Base-by-base conservation (phyloP, 1,140 invertebrate species). In the Trialeurodes vaporariorum region DNA sequence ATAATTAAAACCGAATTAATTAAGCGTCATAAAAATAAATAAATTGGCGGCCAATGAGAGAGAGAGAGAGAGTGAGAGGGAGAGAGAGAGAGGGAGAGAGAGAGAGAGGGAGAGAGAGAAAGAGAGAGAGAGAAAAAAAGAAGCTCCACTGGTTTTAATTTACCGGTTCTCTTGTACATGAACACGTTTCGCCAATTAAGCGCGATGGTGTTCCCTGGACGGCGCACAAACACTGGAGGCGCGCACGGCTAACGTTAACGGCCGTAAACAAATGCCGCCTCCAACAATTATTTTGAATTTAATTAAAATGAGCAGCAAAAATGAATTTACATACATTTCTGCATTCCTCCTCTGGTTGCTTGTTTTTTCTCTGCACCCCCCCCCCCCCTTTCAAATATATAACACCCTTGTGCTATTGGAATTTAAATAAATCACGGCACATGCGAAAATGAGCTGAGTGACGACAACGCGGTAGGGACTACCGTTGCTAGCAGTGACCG, bases 251-350 rank as follows among this genome's bases (percentile, higher is more conserved):
- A n/a, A n/a, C n/a, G n/a, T n/a, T n/a, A n/a, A n/a, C n/a, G n/a
- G n/a, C n/a, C n/a, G n/a, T n/a, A n/a, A n/a, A n/a, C n/a, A n/a
- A n/a, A n/a, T n/a, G n/a, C n/a, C n/a, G n/a, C n/a, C 34, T 5
- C 34, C 34, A 17, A 49, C 34, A 49, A 49, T 49, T 17, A 49
- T 49, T 17, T 17, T 49, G 34, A 49, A 49, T 49, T 49, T 49
- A 49, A 49, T 49, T 49, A 49, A 49, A 49, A 49, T 49, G 34
- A 49, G 34, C 34, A 49, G 34, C 34, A 49, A 49, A 49, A 49
- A 49, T 49, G 17, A 49, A 49, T 49, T 49, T 49, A 49, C 34
- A 49, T 49, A 49, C 34, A 5, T n/a, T n/a, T 49, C 5, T 17
- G 34, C 34, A 49, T 49, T 49, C 34, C 34, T 49, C 34, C 17